Conservation (phyloP, 2,113 vertebrate species). For the Neotoma lepida region DNA sequence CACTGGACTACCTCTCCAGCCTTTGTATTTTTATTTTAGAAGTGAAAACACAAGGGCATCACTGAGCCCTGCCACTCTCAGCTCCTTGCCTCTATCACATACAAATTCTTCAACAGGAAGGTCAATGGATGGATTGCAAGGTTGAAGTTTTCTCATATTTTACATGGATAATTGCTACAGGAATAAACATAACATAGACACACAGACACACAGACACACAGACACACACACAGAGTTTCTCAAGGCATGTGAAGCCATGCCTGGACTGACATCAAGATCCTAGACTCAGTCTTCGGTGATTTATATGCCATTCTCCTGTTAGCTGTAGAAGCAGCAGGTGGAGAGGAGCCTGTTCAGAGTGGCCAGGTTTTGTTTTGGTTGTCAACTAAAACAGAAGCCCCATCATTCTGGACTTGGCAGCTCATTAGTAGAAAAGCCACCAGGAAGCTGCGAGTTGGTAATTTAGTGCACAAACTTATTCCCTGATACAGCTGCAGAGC, state of each 20-base stretch:
- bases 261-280: background rate
- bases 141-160: background rate
- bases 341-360: slow-evolving; percentile 58
- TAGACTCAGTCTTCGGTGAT: slow-evolving; percentile 24
- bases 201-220: background rate
- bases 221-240: background rate
- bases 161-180: background rate
- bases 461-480: slow-evolving; percentile 72
- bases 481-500: slow-evolving; percentile 70
- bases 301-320: slow-evolving; percentile 21
- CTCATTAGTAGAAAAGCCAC: slow-evolving; percentile 77
- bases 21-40: background rate
- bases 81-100: background rate
- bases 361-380: slow-evolving; percentile 72
- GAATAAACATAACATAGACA: background rate
- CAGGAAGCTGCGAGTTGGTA: slow-evolving; percentile 76
- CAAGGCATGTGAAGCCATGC: background rate
- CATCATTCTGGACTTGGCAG: slow-evolving; percentile 76
- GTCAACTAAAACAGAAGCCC: slow-evolving; percentile 67
- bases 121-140: background rate
- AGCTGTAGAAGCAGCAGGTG: slow-evolving; percentile 53
- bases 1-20: background rate
- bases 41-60: background rate
- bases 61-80: background rate
- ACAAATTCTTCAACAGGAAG: background rate